phyloP scores from a whole-genome alignment of 2,888 invertebrate species.

The Neoaliturus tenellus region DNA sequence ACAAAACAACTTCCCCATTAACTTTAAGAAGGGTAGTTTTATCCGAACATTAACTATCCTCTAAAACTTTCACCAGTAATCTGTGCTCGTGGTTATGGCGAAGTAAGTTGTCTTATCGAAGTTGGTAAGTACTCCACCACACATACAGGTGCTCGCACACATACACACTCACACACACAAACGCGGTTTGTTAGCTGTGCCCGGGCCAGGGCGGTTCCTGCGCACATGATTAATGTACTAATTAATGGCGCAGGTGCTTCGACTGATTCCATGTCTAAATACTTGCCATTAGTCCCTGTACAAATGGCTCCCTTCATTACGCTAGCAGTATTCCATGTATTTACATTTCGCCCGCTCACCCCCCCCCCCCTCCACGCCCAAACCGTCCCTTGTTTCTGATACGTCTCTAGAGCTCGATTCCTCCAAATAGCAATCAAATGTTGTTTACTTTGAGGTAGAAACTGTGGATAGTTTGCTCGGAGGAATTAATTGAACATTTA shows the following conservation, averaged over 20 bases:
- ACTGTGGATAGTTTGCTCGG: background rate
- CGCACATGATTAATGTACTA: conserved; percentile 50
- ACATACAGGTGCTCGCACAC: background rate
- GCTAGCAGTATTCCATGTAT: conserved; percentile 35
- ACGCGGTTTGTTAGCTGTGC: background rate
- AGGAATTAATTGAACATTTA: background rate
- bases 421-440: conserved; percentile 2
- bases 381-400: background rate
- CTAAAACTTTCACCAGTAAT: background rate
- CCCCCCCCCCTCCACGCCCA: background rate
- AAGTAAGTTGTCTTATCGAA: background rate
- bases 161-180: background rate
- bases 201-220: background rate
- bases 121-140: background rate
- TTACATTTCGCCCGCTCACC: background rate
- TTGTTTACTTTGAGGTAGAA: conserved; percentile 22
- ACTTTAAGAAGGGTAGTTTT: background rate
- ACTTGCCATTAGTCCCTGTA: conserved; percentile 45
- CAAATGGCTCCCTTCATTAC: conserved; percentile 47
- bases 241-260: conserved; percentile 52
- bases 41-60: background rate
- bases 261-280: conserved; percentile 49
- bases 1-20: too few species aligned
- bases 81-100: background rate
- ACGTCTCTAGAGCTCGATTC: background rate